A percentile compares a stretch with the other conserved stretches of the same genome.
Evolutionary conservation across 1,140 invertebrate species (phyloP).

Genomic region (Tetranychus urticae): DNA sequence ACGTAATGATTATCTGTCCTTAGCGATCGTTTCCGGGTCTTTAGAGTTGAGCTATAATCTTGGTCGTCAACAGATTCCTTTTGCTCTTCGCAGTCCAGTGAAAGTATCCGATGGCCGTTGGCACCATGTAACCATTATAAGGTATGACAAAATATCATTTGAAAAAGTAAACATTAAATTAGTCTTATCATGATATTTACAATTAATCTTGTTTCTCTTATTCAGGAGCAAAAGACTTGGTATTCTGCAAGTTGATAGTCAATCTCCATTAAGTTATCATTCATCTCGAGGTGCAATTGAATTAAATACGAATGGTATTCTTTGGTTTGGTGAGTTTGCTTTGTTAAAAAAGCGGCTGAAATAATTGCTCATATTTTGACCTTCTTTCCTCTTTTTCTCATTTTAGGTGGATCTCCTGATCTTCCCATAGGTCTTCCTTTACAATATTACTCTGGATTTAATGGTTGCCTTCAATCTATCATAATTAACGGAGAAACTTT

Average conservation of each 20-base stretch:
- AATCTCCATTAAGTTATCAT: conserved; percentile 30
- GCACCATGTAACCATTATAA: not conserved
- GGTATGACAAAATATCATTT: not conserved
- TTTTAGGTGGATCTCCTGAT: not conserved
- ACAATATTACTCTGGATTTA: conserved; percentile 31
- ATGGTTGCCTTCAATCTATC: conserved; percentile 27
- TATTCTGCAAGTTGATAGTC: conserved; percentile 39
- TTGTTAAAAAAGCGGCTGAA: too few relatives aligned
- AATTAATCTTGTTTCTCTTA: too few relatives aligned
- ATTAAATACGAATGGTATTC: conserved; percentile 42
- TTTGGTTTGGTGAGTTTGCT: conserved; percentile 39
- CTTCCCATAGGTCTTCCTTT: conserved; percentile 30
- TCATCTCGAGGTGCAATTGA: conserved; percentile 36
- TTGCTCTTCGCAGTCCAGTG: not conserved
- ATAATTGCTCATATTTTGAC: too few relatives aligned
- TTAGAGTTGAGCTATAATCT: not conserved
- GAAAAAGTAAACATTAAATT: too few relatives aligned
- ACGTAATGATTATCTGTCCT: not conserved
- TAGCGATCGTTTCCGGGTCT: not conserved
- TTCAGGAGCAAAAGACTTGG: conserved; percentile 36
- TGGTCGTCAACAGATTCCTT: not conserved
- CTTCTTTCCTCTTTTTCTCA: too few relatives aligned
- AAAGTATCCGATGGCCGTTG: not conserved
- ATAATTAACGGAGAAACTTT: not conserved
- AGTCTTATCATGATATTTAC: too few relatives aligned